These are phyloP conservation scores for Lophotis ruficrista DNA, from an alignment of 2,113 vertebrate genomes.

Conservation along the genomic window DNA sequence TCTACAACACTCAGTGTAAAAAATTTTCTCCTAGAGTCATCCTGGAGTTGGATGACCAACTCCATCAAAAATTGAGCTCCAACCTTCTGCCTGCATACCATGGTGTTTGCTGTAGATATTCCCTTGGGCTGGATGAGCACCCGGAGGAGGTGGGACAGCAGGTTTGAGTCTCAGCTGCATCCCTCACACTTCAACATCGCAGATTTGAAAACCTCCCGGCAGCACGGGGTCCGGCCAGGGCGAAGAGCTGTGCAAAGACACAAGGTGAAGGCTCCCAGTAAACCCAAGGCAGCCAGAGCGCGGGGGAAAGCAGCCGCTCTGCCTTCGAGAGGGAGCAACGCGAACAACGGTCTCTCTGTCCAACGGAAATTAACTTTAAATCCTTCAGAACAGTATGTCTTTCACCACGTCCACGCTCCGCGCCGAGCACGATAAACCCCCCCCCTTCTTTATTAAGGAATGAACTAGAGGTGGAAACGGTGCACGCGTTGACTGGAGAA, in stretches of 20 bases:
- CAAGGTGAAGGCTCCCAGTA: neutral
- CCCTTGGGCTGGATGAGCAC: neutral
- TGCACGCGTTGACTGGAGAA: neutral
- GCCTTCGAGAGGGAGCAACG: neutral
- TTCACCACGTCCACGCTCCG: neutral
- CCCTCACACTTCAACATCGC: neutral
- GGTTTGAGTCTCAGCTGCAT: neutral
- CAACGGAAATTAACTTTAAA: neutral
- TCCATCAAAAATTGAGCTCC: neutral
- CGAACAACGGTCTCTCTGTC: neutral
- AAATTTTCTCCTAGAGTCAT: no score
- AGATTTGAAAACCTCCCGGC: neutral
- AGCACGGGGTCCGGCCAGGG: neutral
- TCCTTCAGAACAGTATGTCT: conserved; percentile 20
- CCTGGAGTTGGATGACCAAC: no score
- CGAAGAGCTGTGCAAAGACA: neutral
- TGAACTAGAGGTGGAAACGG: neutral
- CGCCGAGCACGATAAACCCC: neutral
- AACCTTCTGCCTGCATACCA: neutral
- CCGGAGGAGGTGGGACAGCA: neutral
- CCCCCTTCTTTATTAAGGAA: neutral
- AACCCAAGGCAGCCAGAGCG: neutral
- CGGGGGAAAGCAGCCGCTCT: neutral
- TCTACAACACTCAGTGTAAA: no score
- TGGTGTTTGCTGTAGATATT: neutral